Evolutionary conservation across 2,888 invertebrate species (phyloP).

Genomic region (Tiliacea citrago): DNA sequence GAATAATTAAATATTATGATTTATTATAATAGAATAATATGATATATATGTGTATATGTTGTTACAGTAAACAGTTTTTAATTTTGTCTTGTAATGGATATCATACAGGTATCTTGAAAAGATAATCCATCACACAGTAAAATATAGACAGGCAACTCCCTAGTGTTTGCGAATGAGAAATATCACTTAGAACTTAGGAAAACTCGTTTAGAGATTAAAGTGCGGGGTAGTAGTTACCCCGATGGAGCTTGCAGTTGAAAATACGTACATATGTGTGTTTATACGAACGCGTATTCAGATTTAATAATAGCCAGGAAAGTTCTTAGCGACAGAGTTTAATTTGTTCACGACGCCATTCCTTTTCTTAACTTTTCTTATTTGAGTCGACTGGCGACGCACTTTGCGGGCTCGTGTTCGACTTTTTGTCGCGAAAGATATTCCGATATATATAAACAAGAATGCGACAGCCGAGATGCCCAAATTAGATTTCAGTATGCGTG

Average conservation of each 20-base stretch:
- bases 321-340: constrained; percentile 45
- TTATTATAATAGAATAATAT: no score
- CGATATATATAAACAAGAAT: constrained; percentile 54
- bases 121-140: not conserved
- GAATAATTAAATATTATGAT: no score
- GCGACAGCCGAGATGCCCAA: constrained; percentile 53
- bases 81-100: not conserved
- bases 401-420: constrained; percentile 40
- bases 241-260: constrained; percentile 10
- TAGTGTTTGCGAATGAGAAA: constrained; percentile 21
- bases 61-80: not conserved
- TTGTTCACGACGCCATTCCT: constrained; percentile 44
- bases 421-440: constrained; percentile 47
- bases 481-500: constrained; percentile 50
- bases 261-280: constrained; percentile 12
- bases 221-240: constrained; percentile 26
- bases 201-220: constrained; percentile 25
- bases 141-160: not conserved
- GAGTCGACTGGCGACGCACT: constrained; percentile 40
- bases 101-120: not conserved
- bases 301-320: constrained; percentile 54
- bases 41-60: no score
- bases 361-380: constrained; percentile 62
- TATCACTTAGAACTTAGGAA: constrained; percentile 29
- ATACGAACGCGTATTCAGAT: constrained; percentile 42